phyloP scores from a whole-genome alignment of 1,140 invertebrate species.

The Holotrichia oblita region DNA sequence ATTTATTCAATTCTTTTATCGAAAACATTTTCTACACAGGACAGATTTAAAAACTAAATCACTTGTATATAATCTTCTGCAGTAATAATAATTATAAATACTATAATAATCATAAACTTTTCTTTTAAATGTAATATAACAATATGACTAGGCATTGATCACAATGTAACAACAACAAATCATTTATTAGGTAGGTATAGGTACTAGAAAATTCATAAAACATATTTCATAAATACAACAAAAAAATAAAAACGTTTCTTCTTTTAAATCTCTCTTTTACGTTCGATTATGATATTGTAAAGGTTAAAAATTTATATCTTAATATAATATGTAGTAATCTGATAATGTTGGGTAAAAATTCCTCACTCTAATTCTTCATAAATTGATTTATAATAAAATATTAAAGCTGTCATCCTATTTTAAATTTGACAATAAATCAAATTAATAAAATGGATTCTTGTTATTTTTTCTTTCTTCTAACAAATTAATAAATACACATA shows the following conservation, averaged over 20 bases:
- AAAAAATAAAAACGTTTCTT: background rate
- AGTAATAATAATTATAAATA: background rate
- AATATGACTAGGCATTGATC: constrained; percentile 17
- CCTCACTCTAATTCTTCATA: background rate
- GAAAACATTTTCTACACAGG: background rate
- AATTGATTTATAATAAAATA: background rate
- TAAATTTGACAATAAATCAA: constrained; percentile 10
- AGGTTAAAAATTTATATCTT: constrained; percentile 17
- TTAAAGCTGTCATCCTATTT: constrained; percentile 21
- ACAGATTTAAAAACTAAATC: background rate
- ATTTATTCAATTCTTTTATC: constrained; percentile 17
- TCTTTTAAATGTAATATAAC: no score
- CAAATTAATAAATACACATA: no score
- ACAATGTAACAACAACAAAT: constrained; percentile 16
- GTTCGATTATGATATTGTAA: background rate
- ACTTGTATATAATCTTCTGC: background rate
- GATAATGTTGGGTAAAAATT: constrained; percentile 13
- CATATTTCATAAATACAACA: constrained; percentile 1
- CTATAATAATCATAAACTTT: background rate
- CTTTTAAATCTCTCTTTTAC: background rate
- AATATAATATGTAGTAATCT: background rate
- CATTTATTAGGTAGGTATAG: background rate
- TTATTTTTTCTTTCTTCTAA: background rate
- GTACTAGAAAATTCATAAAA: background rate
- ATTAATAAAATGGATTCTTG: constrained; percentile 19